These are phyloP conservation scores for Corapipo altera DNA, from an alignment of 2,113 vertebrate genomes.

Conservation along the genomic window DNA sequence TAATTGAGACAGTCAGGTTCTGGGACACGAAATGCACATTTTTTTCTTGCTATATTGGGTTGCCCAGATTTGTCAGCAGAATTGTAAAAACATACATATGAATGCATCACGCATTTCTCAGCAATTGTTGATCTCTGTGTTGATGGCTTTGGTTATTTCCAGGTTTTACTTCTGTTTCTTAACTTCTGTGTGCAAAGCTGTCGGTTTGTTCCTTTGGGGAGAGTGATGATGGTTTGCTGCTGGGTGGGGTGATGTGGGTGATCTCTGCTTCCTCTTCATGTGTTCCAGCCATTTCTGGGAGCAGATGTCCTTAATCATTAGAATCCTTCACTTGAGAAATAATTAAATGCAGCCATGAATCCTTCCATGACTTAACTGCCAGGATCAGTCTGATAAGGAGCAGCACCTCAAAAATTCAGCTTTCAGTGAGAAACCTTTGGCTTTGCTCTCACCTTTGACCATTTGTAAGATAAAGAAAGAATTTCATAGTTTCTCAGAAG, in stretches of 20 bases:
- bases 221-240: neutral
- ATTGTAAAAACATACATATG: neutral
- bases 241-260: neutral
- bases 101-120: neutral
- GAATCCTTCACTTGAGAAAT: neutral
- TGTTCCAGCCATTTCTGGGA: neutral
- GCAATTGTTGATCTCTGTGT: neutral
- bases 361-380: no score
- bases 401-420: neutral
- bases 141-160: neutral
- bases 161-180: neutral
- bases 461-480: neutral
- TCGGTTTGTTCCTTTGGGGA: neutral
- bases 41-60: neutral
- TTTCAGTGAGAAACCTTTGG: neutral
- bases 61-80: neutral
- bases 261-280: neutral
- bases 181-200: neutral
- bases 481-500: neutral
- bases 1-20: neutral
- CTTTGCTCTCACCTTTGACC: neutral
- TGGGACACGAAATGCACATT: neutral
- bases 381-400: neutral
- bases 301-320: neutral
- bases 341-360: no score